A percentile compares a stretch with the other conserved stretches of the same genome.
Conservation (phyloP, 2,888 invertebrate genomes). For the Papilio gigon region DNA sequence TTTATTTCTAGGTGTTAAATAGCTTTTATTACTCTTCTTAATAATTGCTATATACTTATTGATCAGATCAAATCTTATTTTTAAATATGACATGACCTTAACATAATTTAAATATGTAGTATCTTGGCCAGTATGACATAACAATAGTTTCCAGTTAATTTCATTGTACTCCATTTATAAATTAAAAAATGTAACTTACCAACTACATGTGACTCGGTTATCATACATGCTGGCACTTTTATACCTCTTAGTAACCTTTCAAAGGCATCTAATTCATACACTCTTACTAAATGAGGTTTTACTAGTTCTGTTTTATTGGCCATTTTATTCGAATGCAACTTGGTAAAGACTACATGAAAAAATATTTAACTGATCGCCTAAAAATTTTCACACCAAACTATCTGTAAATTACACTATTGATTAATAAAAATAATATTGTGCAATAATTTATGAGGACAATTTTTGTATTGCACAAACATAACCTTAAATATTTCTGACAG, state of each 20-base stretch:
- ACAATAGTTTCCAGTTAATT: not conserved
- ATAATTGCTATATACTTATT: too few relatives aligned
- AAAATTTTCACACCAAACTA: not conserved
- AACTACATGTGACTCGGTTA: conserved; percentile 76
- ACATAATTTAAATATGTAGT: not conserved
- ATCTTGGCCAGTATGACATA: not conserved
- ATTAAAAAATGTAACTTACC: conserved; percentile 62
- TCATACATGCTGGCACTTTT: conserved; percentile 83
- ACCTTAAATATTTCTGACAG: conserved; percentile 19
- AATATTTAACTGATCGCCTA: not conserved
- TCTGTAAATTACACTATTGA: not conserved
- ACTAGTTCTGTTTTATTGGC: conserved; percentile 60
- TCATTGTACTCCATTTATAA: not conserved
- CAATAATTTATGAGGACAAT: not conserved
- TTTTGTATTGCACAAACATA: conserved; percentile 12
- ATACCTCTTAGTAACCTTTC: conserved; percentile 78
- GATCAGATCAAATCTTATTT: too few relatives aligned
- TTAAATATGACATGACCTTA: too few relatives aligned
- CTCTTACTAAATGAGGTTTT: conserved; percentile 70
- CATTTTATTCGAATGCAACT: conserved; percentile 52
- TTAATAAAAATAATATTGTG: conserved; percentile 8
- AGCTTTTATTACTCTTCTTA: too few relatives aligned
- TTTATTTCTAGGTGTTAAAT: too few relatives aligned
- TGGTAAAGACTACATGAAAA: not conserved
- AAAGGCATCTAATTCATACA: conserved; percentile 79